A percentile compares a stretch with the other conserved stretches of the same genome.
These are phyloP conservation scores for Mastomys coucha DNA, from an alignment of 2,113 vertebrate genomes.

Conservation along the genomic window DNA sequence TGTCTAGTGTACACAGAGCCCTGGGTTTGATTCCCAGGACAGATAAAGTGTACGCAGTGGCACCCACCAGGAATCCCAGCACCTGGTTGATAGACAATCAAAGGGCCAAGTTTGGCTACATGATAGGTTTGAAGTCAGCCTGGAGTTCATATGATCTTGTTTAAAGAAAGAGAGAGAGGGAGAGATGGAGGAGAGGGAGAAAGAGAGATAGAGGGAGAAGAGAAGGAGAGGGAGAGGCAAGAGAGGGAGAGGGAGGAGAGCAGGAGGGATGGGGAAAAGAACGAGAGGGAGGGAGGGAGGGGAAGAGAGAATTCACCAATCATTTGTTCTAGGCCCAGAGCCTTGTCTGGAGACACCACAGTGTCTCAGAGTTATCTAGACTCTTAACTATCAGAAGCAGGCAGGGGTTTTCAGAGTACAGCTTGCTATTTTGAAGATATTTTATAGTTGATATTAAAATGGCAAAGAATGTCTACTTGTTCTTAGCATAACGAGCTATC, in stretches of 20 bases:
- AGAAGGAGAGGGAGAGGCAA: not conserved
- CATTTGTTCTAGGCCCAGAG: not conserved
- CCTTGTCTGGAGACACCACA: accelerated
- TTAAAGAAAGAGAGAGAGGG: not conserved
- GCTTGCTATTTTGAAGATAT: not conserved
- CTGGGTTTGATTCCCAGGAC: not conserved
- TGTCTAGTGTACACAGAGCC: not conserved
- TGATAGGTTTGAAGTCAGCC: not conserved
- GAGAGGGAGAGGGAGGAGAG: not conserved
- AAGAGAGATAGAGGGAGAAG: accelerated
- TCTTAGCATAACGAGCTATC: not conserved
- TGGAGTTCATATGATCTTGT: not conserved
- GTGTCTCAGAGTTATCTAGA: too few relatives aligned
- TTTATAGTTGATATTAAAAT: not conserved
- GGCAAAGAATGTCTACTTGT: not conserved
- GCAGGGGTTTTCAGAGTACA: too few relatives aligned
- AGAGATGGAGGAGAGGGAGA: accelerated
- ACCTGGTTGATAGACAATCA: too few relatives aligned
- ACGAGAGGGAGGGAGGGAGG: not conserved
- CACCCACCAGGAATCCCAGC: not conserved
- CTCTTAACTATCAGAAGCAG: accelerated
- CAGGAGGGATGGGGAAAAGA: accelerated
- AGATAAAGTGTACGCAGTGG: not conserved
- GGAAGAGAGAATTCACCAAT: not conserved
- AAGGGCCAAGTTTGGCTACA: not conserved